Base-by-base conservation (phyloP, 2,113 vertebrate species). In the Amia ocellicauda region DNA sequence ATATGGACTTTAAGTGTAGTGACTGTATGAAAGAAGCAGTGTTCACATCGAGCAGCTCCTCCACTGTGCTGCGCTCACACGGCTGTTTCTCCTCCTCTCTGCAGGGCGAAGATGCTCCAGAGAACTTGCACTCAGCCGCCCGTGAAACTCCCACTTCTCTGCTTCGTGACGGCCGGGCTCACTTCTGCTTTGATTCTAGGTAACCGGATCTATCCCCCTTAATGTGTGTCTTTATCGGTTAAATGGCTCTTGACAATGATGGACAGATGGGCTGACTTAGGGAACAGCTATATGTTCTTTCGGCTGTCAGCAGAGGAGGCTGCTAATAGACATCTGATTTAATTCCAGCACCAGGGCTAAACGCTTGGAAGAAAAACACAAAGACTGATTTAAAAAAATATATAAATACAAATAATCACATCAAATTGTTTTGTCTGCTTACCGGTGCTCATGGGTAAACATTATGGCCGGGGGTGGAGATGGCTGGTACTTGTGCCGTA, bases 171-270 rank as follows among this genome's bases (percentile, higher is more conserved):
- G 92, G 85, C 64, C 91, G 93, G 69, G 81, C 88, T 36, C 89
- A 91, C 42, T 98, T 97, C 83, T 97, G 94, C 91, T 98, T 98
- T 86, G 94, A 98, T 77, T 86, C 94, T 84, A 97, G 94, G 96
- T 96, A 92, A 86, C 45, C 72, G 73, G 58, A n/a, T 27, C 51
- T 51, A 10, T 43, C 49, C 24, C 58, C 13, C 49, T 50, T 40
- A 23, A 24, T 23, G 20, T 14, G 51, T 69, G 55, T 68, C 47
- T 50, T 47, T 27, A 27, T 27, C 19, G n/a, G 3, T 42, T 13
- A 45, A 3, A 23, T 17, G 23, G 26, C 31, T 13, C 13, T 24
- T 41, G n/a, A 11, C 1, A 7, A 26, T 52, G 23, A 26, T 24
- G 17, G 3, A 26, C 3, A 42, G 14, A 2, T 22, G 8, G 43